phyloP scores from a whole-genome alignment of 2,113 vertebrate genomes.

The Rana temporaria region DNA sequence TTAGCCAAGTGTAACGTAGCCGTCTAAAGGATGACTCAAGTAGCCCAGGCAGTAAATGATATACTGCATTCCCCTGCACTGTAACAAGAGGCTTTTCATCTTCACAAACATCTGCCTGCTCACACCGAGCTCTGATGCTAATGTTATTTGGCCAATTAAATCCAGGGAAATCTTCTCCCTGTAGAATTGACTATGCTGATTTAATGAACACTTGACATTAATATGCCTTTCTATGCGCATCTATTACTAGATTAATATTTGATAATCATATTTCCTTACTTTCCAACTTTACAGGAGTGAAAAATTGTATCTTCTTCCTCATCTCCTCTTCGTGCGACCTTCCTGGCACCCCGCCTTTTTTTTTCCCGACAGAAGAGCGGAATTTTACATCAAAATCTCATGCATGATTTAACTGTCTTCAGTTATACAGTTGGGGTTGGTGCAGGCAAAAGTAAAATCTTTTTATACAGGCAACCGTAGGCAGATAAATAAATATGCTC shows the following conservation, averaged over 20 bases:
- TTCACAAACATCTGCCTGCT: constrained; percentile 36
- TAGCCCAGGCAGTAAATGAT: neutral
- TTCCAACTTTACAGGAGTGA: neutral
- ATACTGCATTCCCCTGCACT: neutral
- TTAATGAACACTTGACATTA: constrained; percentile 54
- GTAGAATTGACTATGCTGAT: constrained; percentile 38
- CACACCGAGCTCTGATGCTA: constrained; percentile 8
- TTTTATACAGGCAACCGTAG: too few species aligned
- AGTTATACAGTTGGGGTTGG: too few species aligned
- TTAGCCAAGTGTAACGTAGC: neutral
- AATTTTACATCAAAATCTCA: neutral
- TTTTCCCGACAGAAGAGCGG: neutral
- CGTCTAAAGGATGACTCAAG: neutral
- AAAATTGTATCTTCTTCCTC: neutral
- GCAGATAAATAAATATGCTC: too few species aligned
- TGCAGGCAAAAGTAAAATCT: too few species aligned
- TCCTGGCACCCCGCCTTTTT: neutral
- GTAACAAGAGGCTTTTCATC: neutral
- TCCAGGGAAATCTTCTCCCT: constrained; percentile 8
- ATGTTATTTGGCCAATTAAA: constrained; percentile 51
- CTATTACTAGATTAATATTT: constrained; percentile 43
- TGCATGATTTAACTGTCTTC: too few species aligned
- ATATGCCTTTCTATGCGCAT: constrained; percentile 27
- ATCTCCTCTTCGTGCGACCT: neutral
- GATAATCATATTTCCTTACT: constrained; percentile 29